phyloP scores from a whole-genome alignment of 64 coral and sea anemone genomes.

The Trachythela sp. region DNA sequence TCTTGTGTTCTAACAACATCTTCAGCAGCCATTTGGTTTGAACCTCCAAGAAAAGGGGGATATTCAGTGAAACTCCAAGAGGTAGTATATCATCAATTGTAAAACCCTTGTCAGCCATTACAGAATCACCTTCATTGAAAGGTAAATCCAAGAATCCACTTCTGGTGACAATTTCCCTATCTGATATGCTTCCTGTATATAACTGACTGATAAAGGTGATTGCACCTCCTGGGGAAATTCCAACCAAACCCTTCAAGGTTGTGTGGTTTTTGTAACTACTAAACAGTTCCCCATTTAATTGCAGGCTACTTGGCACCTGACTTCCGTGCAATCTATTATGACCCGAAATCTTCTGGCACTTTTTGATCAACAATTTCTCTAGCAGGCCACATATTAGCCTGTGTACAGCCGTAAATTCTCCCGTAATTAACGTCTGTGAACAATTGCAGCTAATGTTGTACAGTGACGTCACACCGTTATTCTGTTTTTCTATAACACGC shows the following conservation, averaged over 20 bases:
- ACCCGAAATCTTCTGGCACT: constrained; percentile 24
- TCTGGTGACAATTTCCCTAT: constrained; percentile 25
- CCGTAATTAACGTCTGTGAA: background rate
- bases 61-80: constrained; percentile 26
- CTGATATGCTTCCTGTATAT: constrained; percentile 23
- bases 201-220: constrained; percentile 36
- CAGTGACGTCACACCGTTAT: background rate
- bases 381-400: constrained; percentile 21
- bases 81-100: constrained; percentile 25
- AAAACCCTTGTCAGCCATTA: constrained; percentile 47
- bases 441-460: background rate
- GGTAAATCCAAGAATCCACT: constrained; percentile 20
- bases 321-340: constrained; percentile 26
- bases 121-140: constrained; percentile 11
- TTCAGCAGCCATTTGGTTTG: constrained; percentile 18
- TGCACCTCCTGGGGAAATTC: constrained; percentile 30
- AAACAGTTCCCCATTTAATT: constrained; percentile 24
- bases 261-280: constrained; percentile 35
- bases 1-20: constrained; percentile 32
- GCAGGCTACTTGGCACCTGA: constrained; percentile 40
- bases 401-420: background rate
- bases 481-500: background rate
- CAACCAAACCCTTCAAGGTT: constrained; percentile 23
- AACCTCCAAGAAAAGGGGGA: constrained; percentile 21
- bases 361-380: background rate